Percentiles rank a stretch among this genome's conserved stretches.
Evolutionary conservation across 2,113 vertebrate genomes (phyloP).

Genomic region (Elaphurus davidianus): DNA sequence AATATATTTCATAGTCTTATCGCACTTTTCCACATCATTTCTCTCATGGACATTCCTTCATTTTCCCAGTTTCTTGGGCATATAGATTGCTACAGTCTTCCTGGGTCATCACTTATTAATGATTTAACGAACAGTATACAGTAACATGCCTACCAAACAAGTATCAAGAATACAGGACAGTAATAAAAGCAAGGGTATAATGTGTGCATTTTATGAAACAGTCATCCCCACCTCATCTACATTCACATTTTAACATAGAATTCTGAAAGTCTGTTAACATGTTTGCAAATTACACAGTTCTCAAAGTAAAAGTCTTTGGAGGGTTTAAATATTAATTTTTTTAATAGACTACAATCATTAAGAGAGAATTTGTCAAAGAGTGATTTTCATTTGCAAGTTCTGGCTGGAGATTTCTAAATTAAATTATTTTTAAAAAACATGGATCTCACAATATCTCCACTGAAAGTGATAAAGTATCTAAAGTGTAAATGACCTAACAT

Average conservation of each 20-base stretch:
- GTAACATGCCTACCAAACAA: not conserved
- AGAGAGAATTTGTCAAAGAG: not conserved
- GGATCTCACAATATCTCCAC: not conserved
- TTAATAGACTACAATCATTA: not conserved
- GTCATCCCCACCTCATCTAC: not conserved
- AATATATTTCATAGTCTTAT: not conserved
- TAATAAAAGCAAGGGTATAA: not conserved
- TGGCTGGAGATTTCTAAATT: not conserved
- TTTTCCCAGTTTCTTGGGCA: not conserved
- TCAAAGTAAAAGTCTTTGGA: not conserved
- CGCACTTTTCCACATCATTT: not conserved
- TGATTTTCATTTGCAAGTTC: not conserved
- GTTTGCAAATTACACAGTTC: not conserved
- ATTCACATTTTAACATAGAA: not conserved
- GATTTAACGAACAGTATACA: not conserved
- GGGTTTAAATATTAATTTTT: not conserved
- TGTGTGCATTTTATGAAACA: not conserved
- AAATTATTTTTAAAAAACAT: not conserved
- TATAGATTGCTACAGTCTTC: not conserved
- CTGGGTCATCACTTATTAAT: no score
- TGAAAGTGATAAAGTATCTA: not conserved
- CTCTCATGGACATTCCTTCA: not conserved
- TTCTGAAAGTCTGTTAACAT: not conserved
- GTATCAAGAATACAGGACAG: accelerated
- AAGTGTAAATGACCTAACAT: not conserved